Evolutionary conservation across 2,113 vertebrate genomes (phyloP), one percentile per base, ranked within the genome.

Genomic region (Leucoraja erinaceus): DNA sequence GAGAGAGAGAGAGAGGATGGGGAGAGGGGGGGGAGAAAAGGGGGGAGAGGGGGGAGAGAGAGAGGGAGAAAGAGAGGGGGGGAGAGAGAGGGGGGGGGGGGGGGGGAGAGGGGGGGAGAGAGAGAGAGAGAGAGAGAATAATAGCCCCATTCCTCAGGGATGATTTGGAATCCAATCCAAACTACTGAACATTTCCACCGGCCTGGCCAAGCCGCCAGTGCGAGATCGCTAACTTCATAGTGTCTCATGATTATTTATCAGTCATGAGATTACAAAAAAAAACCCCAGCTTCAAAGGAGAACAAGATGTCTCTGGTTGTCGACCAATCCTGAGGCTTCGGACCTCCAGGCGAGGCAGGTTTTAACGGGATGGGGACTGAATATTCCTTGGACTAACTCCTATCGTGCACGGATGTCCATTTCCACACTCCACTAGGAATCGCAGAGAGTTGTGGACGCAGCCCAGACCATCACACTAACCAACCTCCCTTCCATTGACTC

Each of bases 121-220:
- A 47, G 38, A 47, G 38, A 3, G 38, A 47, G 38, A 47, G 38
- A 3, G 38, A 47, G 38, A 47, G 38, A 47, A 84, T 61, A 83
- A 59, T 61, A 31, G 2, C 75, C 31, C 8, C 22, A 66, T 31
- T 66, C 59, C 59, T 66, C 25, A 88, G 83, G 83, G 59, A 88
- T 63, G 59, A 63, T 88, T 66, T 88, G 25, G n/a, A 88, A 88
- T 66, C 31, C 28, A 61, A 63, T 31, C 61, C 61, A 88, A 66
- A 66, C 59, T 66, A 88, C 83, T 88, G 31, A 66, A 88, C 59
- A 88, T 88, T 88, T 88, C 59, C 59, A 66, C 59, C 18, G 14
- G 5, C 5, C 28, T 7, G 31, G 83, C 83, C 83, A 88, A 88
- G 9, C n/a, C 3, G 14, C n/a, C 83, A 88, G 83, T 16, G 16